Evolutionary conservation across 1,140 invertebrate genomes (phyloP), one percentile per base, ranked within the genome.

Genomic region (Leucophenga varia): DNA sequence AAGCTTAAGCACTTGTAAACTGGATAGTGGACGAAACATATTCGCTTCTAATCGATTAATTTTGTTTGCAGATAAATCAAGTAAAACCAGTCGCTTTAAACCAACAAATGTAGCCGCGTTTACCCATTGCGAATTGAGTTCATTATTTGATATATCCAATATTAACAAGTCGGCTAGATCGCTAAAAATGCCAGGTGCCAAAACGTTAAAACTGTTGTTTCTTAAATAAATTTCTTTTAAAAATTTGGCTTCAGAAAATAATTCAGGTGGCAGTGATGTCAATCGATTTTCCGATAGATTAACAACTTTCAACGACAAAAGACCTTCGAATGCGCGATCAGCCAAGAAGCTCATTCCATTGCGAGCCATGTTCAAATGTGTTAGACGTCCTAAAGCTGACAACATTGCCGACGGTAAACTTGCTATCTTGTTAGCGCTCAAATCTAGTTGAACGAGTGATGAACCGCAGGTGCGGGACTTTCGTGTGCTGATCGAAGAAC

Each of bases 31-130:
- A 50, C 87, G 79, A 52, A 94, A 93, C 28, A 91, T 83, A 12
- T 85, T 83, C 7, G 87, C 79, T 72, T 92, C 89, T 42, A 94
- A 77, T 71, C 87, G 86, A 7, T 81, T 82, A 34, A 95, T 86
- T 57, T 85, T 82, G 68, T 95, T 95, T 56, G 82, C 81, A 3
- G 90, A 90, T 9, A 94, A 77, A 74, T 93, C 89, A 30, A 95
- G 77, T 47, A 90, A 84, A 5, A 90, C 83, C 4, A 95, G 79
- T 35, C 89, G 81, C 48, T 89, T 86, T 4, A 95, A 78, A 37
- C 90, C 89, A 20, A 84, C 81, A 76, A 95, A 93, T 3, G 91
- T 93, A 4, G 88, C 90, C 1, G 86, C 83, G 67, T 91, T 92
- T 28, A 91, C 87, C 92, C 88, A 95, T 64, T 90, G 89, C 34